Evolutionary conservation across 2,797 vertebrate species (phyloP), one percentile per base, ranked within the genome.

Genomic region (Pseudochirops corinnae): DNA sequence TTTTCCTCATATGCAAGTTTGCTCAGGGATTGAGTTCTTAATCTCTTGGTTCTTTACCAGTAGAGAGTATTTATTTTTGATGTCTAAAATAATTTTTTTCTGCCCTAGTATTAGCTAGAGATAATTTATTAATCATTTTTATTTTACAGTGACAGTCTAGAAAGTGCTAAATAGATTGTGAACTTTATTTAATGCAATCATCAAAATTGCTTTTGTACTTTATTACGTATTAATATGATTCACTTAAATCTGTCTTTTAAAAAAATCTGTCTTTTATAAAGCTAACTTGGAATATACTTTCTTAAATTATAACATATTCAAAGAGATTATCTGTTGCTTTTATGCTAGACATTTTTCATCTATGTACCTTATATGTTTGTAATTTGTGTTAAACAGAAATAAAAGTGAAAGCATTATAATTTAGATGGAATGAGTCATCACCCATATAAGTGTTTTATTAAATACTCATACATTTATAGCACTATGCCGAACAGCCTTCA

Each of bases 1-100:
- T 24, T 95, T 92, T 95, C 62, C 94, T 93, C 87, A 50, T 74
- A 0, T 74, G 62, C 3, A 12, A 62, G 6, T 74, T 74, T 74
- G 33, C 62, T 67, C 1, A 1, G 33, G 24, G 62, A 67, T n/a
- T 62, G 31, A 67, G 60, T 67, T 39, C 14, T 74, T 74, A 74
- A 39, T n/a, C 14, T 74, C 4, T 39, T 74, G 62, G 14, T 74
- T 74, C 16, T 74, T 74, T 6, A 39, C 33, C 62, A 39, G 33
- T n/a, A 74, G 2, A 67, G 62, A n/a, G 14, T n/a, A 74, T 74
- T 21, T 74, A 74, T 74, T 74, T 74, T 74, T 74, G 62, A 14
- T 74, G 5, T 74, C 60, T 62, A 33, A 62, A 33, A 26, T 60
- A 29, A 13, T 33, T 62, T 62, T 55, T 62, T 62, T 33, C 60